These are phyloP conservation scores for Tinea semifulvella DNA, from an alignment of 2,888 invertebrate species.

Conservation along the genomic window DNA sequence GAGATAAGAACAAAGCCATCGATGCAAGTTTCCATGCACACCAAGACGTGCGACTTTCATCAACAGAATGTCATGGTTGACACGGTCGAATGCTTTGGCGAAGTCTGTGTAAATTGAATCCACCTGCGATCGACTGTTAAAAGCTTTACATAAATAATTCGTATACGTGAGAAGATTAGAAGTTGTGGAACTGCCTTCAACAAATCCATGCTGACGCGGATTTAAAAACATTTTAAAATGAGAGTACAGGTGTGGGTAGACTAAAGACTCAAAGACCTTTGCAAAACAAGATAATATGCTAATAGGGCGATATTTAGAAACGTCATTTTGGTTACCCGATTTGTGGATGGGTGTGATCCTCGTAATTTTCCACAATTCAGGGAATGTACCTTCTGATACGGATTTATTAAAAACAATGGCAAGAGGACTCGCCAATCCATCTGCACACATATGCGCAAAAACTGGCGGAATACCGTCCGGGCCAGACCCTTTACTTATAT, in stretches of 20 bases:
- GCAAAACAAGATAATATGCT: conserved; percentile 15
- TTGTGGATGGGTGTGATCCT: conserved; percentile 19
- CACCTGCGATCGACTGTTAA: neutral
- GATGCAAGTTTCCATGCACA: conserved; percentile 9
- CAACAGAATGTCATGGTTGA: conserved; percentile 4
- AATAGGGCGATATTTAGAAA: conserved; percentile 17
- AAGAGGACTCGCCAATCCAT: no score
- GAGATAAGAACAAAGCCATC: conserved; percentile 13
- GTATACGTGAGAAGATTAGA: conserved; percentile 10
- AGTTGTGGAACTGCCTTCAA: conserved; percentile 4
- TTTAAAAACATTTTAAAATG: neutral
- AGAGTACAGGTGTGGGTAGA: neutral
- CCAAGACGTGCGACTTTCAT: neutral
- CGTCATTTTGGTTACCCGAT: conserved; percentile 16
- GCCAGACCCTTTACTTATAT: no score
- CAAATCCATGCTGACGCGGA: conserved; percentile 12
- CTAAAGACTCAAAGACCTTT: conserved; percentile 17
- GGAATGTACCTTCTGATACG: conserved; percentile 18
- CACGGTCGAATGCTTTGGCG: conserved; percentile 13
- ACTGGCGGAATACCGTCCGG: no score
- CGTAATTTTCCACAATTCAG: conserved; percentile 18
- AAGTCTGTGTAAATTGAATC: conserved; percentile 15
- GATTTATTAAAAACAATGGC: conserved; percentile 18
- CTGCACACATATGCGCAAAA: no score
- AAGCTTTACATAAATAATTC: neutral